Percentiles rank a stretch among this genome's conserved stretches.
phyloP scores from a whole-genome alignment of 2,888 invertebrate genomes.

The Octonoba sinensis region DNA sequence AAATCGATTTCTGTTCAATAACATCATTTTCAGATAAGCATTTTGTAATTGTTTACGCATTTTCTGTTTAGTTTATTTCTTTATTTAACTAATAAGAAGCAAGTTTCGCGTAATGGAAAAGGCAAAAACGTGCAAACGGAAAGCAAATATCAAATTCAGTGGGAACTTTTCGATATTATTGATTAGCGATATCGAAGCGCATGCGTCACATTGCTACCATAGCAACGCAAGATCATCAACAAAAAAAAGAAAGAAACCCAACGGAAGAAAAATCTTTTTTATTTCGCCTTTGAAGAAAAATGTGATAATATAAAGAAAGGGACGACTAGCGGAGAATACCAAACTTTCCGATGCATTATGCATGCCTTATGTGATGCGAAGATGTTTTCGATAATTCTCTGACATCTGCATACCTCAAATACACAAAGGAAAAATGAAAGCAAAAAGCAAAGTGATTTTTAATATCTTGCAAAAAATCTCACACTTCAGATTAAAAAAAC shows the following conservation, averaged over 20 bases:
- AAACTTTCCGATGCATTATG: slow-evolving; percentile 30
- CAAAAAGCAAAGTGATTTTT: slow-evolving; percentile 8
- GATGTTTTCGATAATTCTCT: slow-evolving; percentile 30
- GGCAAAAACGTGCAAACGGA: slow-evolving; percentile 31
- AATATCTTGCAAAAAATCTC: slow-evolving; percentile 1
- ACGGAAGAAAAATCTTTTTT: slow-evolving; percentile 1
- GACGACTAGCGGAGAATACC: slow-evolving; percentile 8
- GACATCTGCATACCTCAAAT: slow-evolving; percentile 16
- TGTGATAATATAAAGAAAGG: slow-evolving; percentile 38
- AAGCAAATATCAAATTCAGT: slow-evolving; percentile 61
- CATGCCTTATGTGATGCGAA: slow-evolving; percentile 23
- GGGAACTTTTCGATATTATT: slow-evolving; percentile 58
- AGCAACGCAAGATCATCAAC: slow-evolving; percentile 57
- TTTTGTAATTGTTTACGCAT: slow-evolving; percentile 20
- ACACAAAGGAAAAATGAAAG: not conserved
- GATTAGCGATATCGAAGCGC: slow-evolving; percentile 58
- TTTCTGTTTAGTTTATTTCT: slow-evolving; percentile 17
- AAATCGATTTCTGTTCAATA: slow-evolving; percentile 26
- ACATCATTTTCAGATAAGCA: slow-evolving; percentile 8
- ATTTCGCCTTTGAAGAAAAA: slow-evolving; percentile 15
- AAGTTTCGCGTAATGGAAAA: slow-evolving; percentile 4
- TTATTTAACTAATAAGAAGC: slow-evolving; percentile 47
- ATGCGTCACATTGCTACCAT: slow-evolving; percentile 42
- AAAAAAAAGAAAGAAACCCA: slow-evolving; percentile 23
- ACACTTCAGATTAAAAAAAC: too few species aligned